These are phyloP conservation scores for Theonella swinhoei DNA, from an alignment of 37 sponge, comb jelly and placozoan genomes.

Conservation along the genomic window DNA sequence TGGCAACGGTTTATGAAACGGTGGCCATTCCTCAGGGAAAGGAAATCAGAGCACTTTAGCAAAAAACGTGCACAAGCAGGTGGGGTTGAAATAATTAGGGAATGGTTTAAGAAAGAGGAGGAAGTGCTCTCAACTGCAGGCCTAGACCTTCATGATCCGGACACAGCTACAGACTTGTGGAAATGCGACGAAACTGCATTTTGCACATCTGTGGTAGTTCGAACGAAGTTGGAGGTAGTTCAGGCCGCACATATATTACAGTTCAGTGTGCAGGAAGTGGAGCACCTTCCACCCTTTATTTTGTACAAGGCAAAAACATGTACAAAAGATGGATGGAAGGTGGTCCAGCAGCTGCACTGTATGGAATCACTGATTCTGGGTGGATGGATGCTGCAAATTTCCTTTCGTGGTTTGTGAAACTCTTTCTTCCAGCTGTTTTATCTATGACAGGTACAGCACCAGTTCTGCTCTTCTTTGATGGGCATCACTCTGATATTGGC, in stretches of 20 bases:
- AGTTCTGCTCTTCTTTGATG: slow-evolving; percentile 30
- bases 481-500: slow-evolving; percentile 16
- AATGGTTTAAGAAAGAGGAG: no score
- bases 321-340: slow-evolving; percentile 20
- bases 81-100: no score
- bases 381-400: slow-evolving; percentile 33
- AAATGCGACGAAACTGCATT: slow-evolving; percentile 21
- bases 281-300: slow-evolving; percentile 12
- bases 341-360: slow-evolving; percentile 12
- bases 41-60: no score
- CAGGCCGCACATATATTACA: slow-evolving; percentile 19
- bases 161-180: slow-evolving; percentile 6
- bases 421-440: slow-evolving; percentile 15
- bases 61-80: no score
- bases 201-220: no score
- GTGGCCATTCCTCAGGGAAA: no score
- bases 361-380: slow-evolving; percentile 12
- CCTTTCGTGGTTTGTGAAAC: slow-evolving; percentile 17
- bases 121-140: no score
- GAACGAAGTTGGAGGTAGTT: slow-evolving; percentile 8
- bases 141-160: slow-evolving; percentile 4
- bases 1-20: slow-evolving; percentile 7
- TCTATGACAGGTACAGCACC: slow-evolving; percentile 5
- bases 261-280: slow-evolving; percentile 20
- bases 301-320: slow-evolving; percentile 27